Conservation (phyloP, 2,797 vertebrate genomes). For the Pteronotus mesoamericanus region DNA sequence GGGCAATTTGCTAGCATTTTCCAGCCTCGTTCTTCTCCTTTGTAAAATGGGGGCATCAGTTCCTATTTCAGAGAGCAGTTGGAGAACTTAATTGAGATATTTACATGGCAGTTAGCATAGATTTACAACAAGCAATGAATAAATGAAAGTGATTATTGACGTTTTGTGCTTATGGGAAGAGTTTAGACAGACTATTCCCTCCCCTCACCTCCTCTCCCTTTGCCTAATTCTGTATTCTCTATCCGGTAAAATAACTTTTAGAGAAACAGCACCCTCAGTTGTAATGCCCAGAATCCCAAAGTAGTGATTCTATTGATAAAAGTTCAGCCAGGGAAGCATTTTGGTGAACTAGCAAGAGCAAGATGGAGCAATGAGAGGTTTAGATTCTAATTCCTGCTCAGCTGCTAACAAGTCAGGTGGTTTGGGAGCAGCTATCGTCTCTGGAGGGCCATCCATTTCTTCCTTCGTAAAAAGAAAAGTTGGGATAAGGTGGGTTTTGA, state of each 20-base stretch:
- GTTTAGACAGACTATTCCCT: background rate
- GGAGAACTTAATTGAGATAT: background rate
- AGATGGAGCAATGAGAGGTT: background rate
- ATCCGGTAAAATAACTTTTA: background rate
- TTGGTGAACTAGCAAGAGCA: background rate
- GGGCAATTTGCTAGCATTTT: background rate
- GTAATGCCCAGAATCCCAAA: background rate
- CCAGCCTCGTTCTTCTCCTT: background rate
- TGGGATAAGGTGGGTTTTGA: background rate
- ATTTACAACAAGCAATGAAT: background rate
- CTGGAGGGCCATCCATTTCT: background rate
- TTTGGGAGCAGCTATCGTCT: background rate
- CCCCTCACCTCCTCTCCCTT: background rate
- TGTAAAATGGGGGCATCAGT: background rate
- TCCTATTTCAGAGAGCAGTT: background rate
- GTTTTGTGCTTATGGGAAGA: background rate
- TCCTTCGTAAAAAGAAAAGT: background rate
- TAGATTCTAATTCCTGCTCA: background rate
- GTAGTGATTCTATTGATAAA: background rate
- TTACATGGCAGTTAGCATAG: background rate
- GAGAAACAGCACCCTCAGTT: background rate
- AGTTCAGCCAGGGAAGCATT: background rate
- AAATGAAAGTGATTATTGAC: background rate
- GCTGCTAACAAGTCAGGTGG: background rate
- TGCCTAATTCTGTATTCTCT: background rate